phyloP scores from a whole-genome alignment of 2,888 invertebrate species.

The Tenthredo distinguenda region DNA sequence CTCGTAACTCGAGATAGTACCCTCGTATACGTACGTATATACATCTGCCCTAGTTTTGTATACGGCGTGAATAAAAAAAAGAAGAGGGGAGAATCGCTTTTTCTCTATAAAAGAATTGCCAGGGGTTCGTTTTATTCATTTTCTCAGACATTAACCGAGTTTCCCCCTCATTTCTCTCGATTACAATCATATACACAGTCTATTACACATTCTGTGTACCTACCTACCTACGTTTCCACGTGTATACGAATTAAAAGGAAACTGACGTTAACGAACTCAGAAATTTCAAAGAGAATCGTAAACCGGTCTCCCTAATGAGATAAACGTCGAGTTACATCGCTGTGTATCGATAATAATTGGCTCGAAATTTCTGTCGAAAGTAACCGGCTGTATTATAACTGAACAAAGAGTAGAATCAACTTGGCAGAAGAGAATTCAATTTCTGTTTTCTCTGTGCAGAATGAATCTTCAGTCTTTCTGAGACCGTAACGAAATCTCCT shows the following conservation, averaged over 20 bases:
- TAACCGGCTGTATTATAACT: background rate
- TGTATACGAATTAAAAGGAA: background rate
- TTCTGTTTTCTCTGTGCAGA: background rate
- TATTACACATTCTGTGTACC: background rate
- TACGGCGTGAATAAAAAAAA: background rate
- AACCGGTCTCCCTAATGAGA: background rate
- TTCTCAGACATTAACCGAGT: background rate
- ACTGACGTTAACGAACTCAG: background rate
- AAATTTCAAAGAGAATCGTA: background rate
- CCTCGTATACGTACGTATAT: background rate
- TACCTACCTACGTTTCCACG: background rate
- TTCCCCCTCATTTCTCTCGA: background rate
- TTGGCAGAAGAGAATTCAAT: background rate
- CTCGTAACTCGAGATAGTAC: conserved; percentile 28
- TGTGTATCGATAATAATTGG: conserved; percentile 12
- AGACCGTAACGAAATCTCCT: background rate
- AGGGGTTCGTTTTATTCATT: background rate
- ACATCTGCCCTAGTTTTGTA: background rate
- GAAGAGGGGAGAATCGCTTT: background rate
- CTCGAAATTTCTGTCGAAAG: background rate
- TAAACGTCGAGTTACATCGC: background rate
- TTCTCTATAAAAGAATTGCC: background rate
- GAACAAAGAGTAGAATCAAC: background rate
- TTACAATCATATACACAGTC: background rate
- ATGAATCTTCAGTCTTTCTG: background rate